phyloP scores from a whole-genome alignment of 2,888 invertebrate species.

The Halictus quadricinctus region DNA sequence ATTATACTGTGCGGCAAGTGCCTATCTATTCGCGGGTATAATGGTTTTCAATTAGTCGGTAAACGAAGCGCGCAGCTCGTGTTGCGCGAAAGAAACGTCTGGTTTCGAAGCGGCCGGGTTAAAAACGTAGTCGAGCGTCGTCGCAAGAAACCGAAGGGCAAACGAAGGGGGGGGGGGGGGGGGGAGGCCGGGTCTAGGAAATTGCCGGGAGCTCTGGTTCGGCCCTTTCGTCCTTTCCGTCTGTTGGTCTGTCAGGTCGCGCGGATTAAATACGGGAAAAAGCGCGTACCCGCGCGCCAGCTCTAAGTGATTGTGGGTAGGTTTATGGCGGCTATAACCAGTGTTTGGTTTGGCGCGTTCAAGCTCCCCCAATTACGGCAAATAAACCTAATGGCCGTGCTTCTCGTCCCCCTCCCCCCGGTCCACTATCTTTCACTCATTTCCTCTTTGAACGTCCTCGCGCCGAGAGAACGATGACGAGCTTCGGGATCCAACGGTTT shows the following conservation, averaged over 20 bases:
- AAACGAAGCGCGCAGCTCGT: background rate
- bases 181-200: slow-evolving; percentile 18
- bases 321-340: slow-evolving; percentile 80
- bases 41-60: background rate
- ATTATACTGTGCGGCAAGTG: too few species aligned
- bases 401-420: slow-evolving; percentile 48
- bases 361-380: slow-evolving; percentile 79
- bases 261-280: slow-evolving; percentile 73
- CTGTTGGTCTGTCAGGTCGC: slow-evolving; percentile 37
- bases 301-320: slow-evolving; percentile 81
- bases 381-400: slow-evolving; percentile 77
- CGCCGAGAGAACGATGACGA: background rate
- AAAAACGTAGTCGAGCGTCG: background rate
- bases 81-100: background rate
- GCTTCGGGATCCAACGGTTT: slow-evolving; percentile 19
- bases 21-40: background rate
- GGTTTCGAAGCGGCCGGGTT: background rate
- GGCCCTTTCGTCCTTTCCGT: slow-evolving; percentile 29
- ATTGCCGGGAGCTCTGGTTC: slow-evolving; percentile 35
- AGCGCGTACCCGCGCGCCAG: slow-evolving; percentile 67
- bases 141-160: slow-evolving; percentile 7
- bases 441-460: background rate
- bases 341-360: slow-evolving; percentile 80
- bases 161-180: slow-evolving; percentile 6
- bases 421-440: background rate